Base-by-base conservation (phyloP, 1,140 invertebrate species). In the Cherax destructor region DNA sequence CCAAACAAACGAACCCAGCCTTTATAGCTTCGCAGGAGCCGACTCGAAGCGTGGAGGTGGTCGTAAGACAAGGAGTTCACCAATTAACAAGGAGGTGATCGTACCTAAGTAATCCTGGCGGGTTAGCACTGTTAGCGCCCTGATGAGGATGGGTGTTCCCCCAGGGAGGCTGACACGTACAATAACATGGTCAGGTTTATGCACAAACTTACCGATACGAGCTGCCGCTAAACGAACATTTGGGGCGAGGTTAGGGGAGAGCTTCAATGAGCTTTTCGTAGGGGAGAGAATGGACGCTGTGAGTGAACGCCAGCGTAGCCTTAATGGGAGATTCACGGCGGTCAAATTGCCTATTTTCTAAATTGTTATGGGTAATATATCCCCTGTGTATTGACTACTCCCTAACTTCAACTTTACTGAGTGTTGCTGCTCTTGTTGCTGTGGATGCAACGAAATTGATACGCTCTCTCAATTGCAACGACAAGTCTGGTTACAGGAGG, bases 291-390 rank as follows among this genome's bases (percentile, higher is more conserved):
- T 65, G 24, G 81, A 24, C 24, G 59, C 10, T 52, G 81, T 83
- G 81, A 83, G 69, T 83, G 81, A 69, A 52, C 81, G 81, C 30
- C 30, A 47, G 47, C 18, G 59, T 47, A 13, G 30, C 81, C 24
- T 83, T 83, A 83, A 83, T 69, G 81, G 81, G 52, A 50, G 52
- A 61, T 56, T 61, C 80, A 50, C 18, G 81, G 81, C 59, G 81
- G 47, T 69, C 61, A 52, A 83, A 83, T 83, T 83, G 59, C 24
- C 81, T 30, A 69, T 83, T 83, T 83, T 49, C 59, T 69, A 69
- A 83, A 83, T 83, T 83, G 81, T 83, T 83, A 83, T 83, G 81
- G 81, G 81, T 83, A 61, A 69, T 83, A 69, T 69, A 69, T 83
- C 81, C 81, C 61, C 49, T 41, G 30, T n/a, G 59, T 61, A 69